phyloP scores from a whole-genome alignment of 2,888 invertebrate species.

The Drosophila birchii region DNA sequence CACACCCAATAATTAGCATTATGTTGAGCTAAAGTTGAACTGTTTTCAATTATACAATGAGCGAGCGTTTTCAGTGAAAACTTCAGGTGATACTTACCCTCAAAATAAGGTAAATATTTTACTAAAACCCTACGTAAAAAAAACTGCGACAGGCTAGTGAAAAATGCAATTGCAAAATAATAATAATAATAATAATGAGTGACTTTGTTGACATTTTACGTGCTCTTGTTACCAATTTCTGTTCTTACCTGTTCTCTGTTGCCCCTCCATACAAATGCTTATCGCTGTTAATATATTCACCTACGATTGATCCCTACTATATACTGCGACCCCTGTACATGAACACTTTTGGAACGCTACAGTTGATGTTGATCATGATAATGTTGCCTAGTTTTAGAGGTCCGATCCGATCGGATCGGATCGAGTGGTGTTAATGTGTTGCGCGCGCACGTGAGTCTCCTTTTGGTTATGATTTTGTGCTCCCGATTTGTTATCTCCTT shows the following conservation, averaged over 20 bases:
- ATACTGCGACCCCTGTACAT: conserved; percentile 21
- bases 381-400: conserved; percentile 70
- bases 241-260: conserved; percentile 70
- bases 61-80: conserved; percentile 78
- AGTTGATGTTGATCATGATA: conserved; percentile 73
- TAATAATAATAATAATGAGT: conserved; percentile 8
- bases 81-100: conserved; percentile 68
- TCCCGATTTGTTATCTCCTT: conserved; percentile 65
- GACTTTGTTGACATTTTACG: conserved; percentile 47
- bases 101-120: conserved; percentile 73
- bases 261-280: conserved; percentile 57
- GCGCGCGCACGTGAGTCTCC: conserved; percentile 82
- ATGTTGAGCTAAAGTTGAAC: conserved; percentile 57
- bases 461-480: conserved; percentile 75
- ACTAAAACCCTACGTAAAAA: conserved; percentile 48
- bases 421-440: conserved; percentile 80
- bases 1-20: conserved; percentile 59
- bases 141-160: conserved; percentile 69
- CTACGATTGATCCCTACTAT: conserved; percentile 16
- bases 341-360: conserved; percentile 35
- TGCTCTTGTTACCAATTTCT: conserved; percentile 57
- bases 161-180: conserved; percentile 29
- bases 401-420: conserved; percentile 18
- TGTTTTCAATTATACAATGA: conserved; percentile 51
- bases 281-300: conserved; percentile 59